Percentiles rank a stretch among this genome's conserved stretches.
Evolutionary conservation across 2,113 vertebrate genomes (phyloP).

Genomic region (Calypte anna): DNA sequence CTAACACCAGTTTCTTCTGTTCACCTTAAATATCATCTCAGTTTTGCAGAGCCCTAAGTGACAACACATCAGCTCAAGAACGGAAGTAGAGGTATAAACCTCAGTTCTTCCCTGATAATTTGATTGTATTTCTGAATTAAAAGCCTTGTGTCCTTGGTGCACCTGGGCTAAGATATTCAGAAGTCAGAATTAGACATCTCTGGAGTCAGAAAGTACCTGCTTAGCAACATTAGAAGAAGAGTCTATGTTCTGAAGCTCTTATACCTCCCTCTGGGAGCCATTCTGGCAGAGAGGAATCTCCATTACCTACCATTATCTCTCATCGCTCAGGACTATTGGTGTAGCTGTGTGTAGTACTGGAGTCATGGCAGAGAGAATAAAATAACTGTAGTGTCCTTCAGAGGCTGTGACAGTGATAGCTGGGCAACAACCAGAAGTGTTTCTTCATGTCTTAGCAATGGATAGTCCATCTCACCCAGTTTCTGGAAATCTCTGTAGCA

Average conservation of each 20-base stretch:
- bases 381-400: background rate
- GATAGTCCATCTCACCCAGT: background rate
- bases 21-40: background rate
- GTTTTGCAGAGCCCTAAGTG: background rate
- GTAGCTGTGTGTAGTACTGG: background rate
- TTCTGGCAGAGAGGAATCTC: background rate
- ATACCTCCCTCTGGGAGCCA: background rate
- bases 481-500: background rate
- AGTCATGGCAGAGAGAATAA: background rate
- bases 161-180: background rate
- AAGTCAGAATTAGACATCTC: background rate
- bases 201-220: background rate
- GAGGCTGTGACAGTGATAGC: background rate
- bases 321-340: background rate
- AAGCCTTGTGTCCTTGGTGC: background rate
- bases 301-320: background rate
- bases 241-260: background rate
- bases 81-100: background rate
- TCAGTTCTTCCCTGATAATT: background rate
- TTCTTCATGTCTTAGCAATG: background rate
- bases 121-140: background rate
- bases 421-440: background rate
- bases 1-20: background rate
- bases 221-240: background rate
- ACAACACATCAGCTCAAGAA: background rate